Base-by-base conservation (phyloP, 2,888 invertebrate genomes). In the Macrosiphum euphorbiae region DNA sequence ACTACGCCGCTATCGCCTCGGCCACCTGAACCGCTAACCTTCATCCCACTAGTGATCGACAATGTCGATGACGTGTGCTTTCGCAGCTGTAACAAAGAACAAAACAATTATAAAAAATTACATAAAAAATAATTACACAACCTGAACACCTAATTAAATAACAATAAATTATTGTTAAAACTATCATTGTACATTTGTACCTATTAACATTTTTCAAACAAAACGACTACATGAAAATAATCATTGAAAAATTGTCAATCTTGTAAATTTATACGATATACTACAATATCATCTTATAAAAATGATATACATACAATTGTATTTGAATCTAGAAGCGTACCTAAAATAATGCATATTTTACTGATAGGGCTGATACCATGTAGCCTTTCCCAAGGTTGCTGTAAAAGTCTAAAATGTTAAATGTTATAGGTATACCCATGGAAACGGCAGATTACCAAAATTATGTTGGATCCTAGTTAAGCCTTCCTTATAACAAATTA, bases 61-160 rank as follows among this genome's bases (percentile, higher is more conserved):
- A 98, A 98, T 96, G 98, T 98, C 96, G 99, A 99, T 96, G 99
- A 99, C 96, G 98, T 98, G 96, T 99, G 99, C 97, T 99, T 99
- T 97, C 99, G 98, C 96, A 99, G 98, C 98, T 99, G 97, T 94
- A 97, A 97, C 95, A 95, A 41, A 78, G 92, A 94, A 94, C 16
- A 35, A 78, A 84, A 90, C 4, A 94, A 87, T 28, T 16, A 44
- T 47, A 28, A 28, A 28, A 47, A 44, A 44, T 7, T 16, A 28
- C 1, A 11, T 1, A 28, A 13, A 86, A 47, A 44, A n/a, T 5
- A n/a, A 67, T 67, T 67, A 67, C 1, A 35, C 20, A 35, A 24
- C 7, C 35, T 35, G 20, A 35, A 20, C 8, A 8, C 20, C 7
- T 35, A 20, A 8, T 35, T 61, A 61, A 58, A 28, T 28, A 20